A percentile compares a stretch with the other conserved stretches of the same genome.
Conservation (phyloP, 2,888 invertebrate species). For the Sarcophaga carnaria region DNA sequence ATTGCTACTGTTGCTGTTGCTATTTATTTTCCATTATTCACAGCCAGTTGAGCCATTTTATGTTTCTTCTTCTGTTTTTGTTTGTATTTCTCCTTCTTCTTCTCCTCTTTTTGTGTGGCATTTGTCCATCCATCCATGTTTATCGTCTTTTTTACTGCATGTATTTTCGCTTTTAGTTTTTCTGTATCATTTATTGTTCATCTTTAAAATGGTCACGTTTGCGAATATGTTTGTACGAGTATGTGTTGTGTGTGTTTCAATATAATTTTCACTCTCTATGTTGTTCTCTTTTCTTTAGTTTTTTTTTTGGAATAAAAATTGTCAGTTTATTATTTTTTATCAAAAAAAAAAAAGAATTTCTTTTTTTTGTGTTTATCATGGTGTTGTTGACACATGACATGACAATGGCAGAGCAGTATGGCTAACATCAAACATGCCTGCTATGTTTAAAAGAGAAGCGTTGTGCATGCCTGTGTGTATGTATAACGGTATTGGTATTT, state of each 20-base stretch:
- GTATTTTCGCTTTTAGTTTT: too few species aligned
- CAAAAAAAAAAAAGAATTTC: too few species aligned
- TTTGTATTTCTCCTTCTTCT: not conserved
- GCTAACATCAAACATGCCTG: not conserved
- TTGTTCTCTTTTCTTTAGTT: not conserved
- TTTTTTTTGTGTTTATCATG: not conserved
- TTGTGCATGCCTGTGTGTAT: not conserved
- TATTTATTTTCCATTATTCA: conserved; percentile 39
- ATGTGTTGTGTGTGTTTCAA: too few species aligned
- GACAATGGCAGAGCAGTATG: conserved; percentile 4
- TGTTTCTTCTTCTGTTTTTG: not conserved
- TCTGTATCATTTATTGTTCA: conserved; percentile 54
- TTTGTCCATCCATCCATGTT: too few species aligned
- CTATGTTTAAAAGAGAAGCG: not conserved
- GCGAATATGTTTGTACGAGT: not conserved
- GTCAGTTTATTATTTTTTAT: conserved; percentile 49
- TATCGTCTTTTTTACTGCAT: too few species aligned
- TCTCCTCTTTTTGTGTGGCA: too few species aligned
- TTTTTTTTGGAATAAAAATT: conserved; percentile 13
- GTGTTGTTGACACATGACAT: conserved; percentile 37
- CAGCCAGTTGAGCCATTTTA: conserved; percentile 20
- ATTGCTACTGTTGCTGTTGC: not conserved
- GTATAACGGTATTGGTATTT: conserved; percentile 16
- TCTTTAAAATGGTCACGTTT: conserved; percentile 59
- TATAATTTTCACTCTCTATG: too few species aligned